Percentiles rank a stretch among this genome's conserved stretches.
These are phyloP conservation scores for Acanthurus tractus DNA, from an alignment of 2,797 vertebrate species.

Conservation along the genomic window DNA sequence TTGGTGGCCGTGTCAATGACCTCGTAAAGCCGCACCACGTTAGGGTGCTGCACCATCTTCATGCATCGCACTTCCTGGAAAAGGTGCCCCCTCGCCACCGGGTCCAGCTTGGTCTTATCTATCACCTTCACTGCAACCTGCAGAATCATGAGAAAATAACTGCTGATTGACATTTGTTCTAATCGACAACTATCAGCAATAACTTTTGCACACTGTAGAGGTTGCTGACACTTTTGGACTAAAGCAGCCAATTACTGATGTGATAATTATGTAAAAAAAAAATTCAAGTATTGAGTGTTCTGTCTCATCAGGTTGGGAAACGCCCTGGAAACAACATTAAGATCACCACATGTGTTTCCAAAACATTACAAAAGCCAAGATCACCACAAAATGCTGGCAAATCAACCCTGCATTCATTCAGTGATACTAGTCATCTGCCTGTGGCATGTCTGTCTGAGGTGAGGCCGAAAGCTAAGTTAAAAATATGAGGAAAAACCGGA, in stretches of 20 bases:
- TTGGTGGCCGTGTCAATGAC: slow-evolving; percentile 99
- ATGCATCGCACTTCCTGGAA: slow-evolving; percentile 99
- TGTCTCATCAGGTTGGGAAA: background rate
- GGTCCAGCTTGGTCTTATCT: slow-evolving; percentile 98
- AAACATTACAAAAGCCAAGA: slow-evolving; percentile 7
- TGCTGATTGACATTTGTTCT: background rate
- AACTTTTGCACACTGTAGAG: background rate
- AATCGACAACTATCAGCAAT: background rate
- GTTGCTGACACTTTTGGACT: background rate
- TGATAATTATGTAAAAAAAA: background rate
- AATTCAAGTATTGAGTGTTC: background rate
- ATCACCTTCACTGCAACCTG: slow-evolving; percentile 98
- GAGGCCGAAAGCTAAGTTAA: slow-evolving; percentile 7
- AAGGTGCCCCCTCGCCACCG: slow-evolving; percentile 94
- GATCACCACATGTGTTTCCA: background rate
- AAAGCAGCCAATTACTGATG: background rate
- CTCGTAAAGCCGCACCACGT: slow-evolving; percentile 97
- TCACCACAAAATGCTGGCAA: background rate
- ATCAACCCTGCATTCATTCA: background rate
- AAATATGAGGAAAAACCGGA: slow-evolving; percentile 3
- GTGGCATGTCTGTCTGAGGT: slow-evolving; percentile 12
- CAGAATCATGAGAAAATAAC: background rate
- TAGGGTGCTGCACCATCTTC: slow-evolving; percentile 99
- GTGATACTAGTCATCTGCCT: background rate
- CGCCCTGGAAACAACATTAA: background rate